Conservation (phyloP, 2,113 vertebrate genomes). For the Lepus americanus region DNA sequence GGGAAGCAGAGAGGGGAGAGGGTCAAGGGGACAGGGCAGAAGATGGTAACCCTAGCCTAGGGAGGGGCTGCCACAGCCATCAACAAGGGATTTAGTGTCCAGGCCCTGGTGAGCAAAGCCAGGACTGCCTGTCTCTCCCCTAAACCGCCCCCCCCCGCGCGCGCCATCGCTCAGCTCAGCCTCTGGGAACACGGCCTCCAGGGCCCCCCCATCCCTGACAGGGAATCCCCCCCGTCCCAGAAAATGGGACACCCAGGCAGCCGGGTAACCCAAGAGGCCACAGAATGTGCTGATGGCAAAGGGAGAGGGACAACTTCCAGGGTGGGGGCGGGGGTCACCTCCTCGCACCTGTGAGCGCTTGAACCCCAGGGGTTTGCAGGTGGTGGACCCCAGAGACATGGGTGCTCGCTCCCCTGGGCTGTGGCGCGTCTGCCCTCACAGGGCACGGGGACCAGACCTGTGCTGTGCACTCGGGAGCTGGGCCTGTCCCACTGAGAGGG, state of each 20-base stretch:
- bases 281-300: slow-evolving; percentile 82
- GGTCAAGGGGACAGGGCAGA: slow-evolving; percentile 77
- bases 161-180: not conserved
- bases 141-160: not conserved
- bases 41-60: slow-evolving; percentile 80
- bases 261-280: slow-evolving; percentile 79
- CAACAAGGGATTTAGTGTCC: slow-evolving; percentile 84
- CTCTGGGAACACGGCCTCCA: slow-evolving; percentile 58
- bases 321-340: slow-evolving; percentile 11
- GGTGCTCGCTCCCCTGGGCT: not conserved
- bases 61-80: slow-evolving; percentile 79
- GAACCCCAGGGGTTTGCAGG: not conserved
- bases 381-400: not conserved
- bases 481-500: not conserved
- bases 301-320: slow-evolving; percentile 39
- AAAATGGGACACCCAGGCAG: slow-evolving; percentile 76
- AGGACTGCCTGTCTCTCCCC: slow-evolving; percentile 74
- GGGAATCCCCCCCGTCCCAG: slow-evolving; percentile 64
- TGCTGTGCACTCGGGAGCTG: not conserved
- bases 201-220: slow-evolving; percentile 53
- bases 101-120: slow-evolving; percentile 74
- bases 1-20: slow-evolving; percentile 67
- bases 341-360: not conserved
- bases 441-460: not conserved
- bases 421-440: not conserved